Conservation (phyloP, 2,797 vertebrate genomes). For the Heterohyrax brucei region DNA sequence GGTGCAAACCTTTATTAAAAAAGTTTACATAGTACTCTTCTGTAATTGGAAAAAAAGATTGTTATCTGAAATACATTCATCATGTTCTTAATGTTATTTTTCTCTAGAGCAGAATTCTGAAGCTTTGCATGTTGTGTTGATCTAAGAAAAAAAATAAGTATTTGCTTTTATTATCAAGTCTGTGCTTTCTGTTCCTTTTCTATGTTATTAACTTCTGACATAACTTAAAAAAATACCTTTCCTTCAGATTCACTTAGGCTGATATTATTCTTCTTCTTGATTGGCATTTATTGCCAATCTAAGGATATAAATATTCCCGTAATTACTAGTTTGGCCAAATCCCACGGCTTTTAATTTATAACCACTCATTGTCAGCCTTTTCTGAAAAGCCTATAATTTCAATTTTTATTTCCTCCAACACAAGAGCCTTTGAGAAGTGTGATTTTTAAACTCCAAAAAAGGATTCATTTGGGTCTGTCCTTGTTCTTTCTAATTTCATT, state of each 20-base stretch:
- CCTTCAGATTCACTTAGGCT: constrained; percentile 48
- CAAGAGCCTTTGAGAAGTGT: constrained; percentile 56
- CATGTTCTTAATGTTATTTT: background rate
- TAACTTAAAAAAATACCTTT: constrained; percentile 44
- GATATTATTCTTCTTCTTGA: constrained; percentile 14
- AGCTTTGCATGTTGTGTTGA: background rate
- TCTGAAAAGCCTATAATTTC: constrained; percentile 65
- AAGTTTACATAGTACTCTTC: constrained; percentile 10
- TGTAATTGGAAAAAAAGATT: background rate
- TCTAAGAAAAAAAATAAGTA: constrained; percentile 6
- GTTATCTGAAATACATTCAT: background rate
- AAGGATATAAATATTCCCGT: constrained; percentile 47
- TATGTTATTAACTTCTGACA: constrained; percentile 25
- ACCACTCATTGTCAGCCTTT: constrained; percentile 44
- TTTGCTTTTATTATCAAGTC: constrained; percentile 49
- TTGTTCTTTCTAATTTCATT: constrained; percentile 48
- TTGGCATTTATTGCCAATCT: constrained; percentile 8
- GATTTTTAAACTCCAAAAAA: constrained; percentile 48
- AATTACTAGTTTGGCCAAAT: constrained; percentile 58
- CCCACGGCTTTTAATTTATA: constrained; percentile 33
- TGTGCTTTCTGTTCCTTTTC: constrained; percentile 22
- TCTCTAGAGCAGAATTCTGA: constrained; percentile 15
- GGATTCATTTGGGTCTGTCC: constrained; percentile 49
- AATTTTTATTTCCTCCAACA: constrained; percentile 44
- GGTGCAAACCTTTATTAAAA: background rate